A percentile compares a stretch with the other conserved stretches of the same genome.
Conservation (phyloP, 2,113 vertebrate genomes). For the Camelus dromedarius region DNA sequence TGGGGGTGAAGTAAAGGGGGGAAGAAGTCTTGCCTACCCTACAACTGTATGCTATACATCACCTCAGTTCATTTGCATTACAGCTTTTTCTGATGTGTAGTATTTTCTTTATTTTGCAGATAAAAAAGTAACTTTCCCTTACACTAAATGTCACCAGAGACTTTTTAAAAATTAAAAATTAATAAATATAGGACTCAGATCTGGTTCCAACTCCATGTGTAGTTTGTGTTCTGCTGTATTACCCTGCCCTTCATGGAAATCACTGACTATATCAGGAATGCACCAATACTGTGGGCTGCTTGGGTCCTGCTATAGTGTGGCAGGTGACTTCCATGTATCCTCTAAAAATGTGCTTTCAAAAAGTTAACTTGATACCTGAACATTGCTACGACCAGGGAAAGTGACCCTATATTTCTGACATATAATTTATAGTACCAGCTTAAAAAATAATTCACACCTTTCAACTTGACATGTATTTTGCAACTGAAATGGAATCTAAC, state of each 20-base stretch:
- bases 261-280: neutral
- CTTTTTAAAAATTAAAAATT: slow-evolving; percentile 11
- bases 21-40: neutral
- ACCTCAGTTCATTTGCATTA: neutral
- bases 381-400: slow-evolving; percentile 58
- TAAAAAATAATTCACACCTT: slow-evolving; percentile 82
- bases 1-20: neutral
- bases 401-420: slow-evolving; percentile 62
- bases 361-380: slow-evolving; percentile 64
- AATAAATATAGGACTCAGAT: neutral
- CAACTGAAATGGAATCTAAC: slow-evolving; percentile 53
- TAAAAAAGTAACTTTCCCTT: neutral
- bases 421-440: slow-evolving; percentile 57
- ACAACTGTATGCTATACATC: neutral
- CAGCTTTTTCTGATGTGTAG: neutral
- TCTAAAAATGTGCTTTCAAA: slow-evolving; percentile 42
- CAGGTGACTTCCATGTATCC: neutral
- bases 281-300: neutral
- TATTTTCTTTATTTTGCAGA: neutral
- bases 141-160: neutral
- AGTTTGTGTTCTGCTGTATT: neutral
- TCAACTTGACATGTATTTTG: slow-evolving; percentile 67
- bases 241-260: neutral
- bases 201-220: neutral
- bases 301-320: neutral